phyloP scores from a whole-genome alignment of 1,140 invertebrate species.

The Dufourea novaeangliae region DNA sequence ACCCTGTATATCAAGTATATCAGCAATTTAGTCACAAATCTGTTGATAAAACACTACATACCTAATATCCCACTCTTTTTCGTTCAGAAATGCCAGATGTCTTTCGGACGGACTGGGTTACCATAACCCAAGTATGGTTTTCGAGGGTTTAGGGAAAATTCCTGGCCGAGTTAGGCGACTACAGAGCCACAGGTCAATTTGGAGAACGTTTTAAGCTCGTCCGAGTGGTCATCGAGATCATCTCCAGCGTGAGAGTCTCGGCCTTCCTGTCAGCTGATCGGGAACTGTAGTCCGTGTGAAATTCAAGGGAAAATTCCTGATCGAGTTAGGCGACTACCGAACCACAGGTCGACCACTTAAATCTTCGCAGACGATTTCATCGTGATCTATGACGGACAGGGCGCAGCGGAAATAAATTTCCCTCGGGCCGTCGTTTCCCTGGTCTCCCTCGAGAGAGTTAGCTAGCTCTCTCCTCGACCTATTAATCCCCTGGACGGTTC shows the following conservation, averaged over 20 bases:
- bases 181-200: slow-evolving; percentile 43
- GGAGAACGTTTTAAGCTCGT: too few species aligned
- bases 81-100: too few species aligned
- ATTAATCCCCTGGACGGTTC: slow-evolving; percentile 41
- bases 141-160: slow-evolving; percentile 62
- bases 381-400: slow-evolving; percentile 69
- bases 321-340: slow-evolving; percentile 1
- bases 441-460: slow-evolving; percentile 13
- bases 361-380: slow-evolving; percentile 72
- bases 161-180: slow-evolving; percentile 15
- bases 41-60: too few species aligned
- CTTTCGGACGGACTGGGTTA: too few species aligned
- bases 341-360: slow-evolving; percentile 58
- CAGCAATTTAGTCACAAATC: too few species aligned
- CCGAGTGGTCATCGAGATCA: too few species aligned
- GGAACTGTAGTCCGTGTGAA: slow-evolving; percentile 58
- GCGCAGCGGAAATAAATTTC: slow-evolving; percentile 66
- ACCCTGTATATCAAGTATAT: too few species aligned
- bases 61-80: too few species aligned
- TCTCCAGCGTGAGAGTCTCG: too few species aligned
- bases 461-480: slow-evolving; percentile 35
- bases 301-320: slow-evolving; percentile 65
- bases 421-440: slow-evolving; percentile 22
- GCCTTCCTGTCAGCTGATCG: slow-evolving; percentile 18
- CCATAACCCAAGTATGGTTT: too few species aligned